These are phyloP conservation scores for Aldabrachelys gigantea DNA, from an alignment of 2,113 vertebrate species.

Conservation along the genomic window DNA sequence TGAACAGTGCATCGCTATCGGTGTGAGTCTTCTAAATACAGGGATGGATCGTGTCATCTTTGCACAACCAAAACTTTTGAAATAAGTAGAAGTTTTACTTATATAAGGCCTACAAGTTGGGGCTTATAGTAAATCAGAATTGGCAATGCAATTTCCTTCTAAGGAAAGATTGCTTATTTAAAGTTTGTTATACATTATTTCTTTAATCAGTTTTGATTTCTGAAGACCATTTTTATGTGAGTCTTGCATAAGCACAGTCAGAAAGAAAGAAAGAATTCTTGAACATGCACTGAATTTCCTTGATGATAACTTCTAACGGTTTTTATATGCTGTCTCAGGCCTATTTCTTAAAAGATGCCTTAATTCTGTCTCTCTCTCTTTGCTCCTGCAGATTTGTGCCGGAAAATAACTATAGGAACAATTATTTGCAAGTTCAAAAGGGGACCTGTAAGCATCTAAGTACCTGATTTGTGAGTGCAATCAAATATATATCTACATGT, in stretches of 20 bases:
- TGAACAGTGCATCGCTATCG: neutral
- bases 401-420: neutral
- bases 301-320: neutral
- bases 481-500: neutral
- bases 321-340: neutral
- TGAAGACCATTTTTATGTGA: neutral
- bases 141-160: neutral
- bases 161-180: neutral
- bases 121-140: rapidly evolving
- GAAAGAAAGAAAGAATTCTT: neutral
- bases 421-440: neutral
- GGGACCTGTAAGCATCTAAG: neutral
- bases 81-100: neutral
- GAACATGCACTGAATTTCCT: neutral
- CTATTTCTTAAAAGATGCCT: neutral
- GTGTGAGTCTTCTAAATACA: neutral
- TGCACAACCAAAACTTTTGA: neutral
- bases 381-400: neutral
- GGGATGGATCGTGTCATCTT: neutral
- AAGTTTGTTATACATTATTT: neutral
- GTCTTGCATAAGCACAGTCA: neutral
- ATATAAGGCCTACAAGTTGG: neutral
- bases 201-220: neutral
- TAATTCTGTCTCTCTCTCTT: neutral
- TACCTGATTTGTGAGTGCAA: neutral